Evolutionary conservation across 2,888 invertebrate species (phyloP).

Genomic region (Orchestes rusci): DNA sequence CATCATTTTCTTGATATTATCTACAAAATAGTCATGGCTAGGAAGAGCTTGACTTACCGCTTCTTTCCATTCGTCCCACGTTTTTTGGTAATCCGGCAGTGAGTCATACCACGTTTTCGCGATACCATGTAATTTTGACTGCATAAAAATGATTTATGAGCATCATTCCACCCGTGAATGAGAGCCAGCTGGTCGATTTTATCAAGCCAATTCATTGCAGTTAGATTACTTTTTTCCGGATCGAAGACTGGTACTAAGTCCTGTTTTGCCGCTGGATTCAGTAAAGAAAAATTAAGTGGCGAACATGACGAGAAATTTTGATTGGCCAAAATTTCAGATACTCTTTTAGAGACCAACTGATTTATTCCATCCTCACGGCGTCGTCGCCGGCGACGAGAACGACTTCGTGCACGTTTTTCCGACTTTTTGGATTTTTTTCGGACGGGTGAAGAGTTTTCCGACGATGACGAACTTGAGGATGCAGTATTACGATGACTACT

Average conservation of each 20-base stretch:
- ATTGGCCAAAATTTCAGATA: no score
- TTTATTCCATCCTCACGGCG: no score
- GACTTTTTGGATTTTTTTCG: no score
- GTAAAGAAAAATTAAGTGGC: no score
- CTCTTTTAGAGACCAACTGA: no score
- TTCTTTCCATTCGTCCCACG: conserved; percentile 32
- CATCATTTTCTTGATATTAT: conserved; percentile 31
- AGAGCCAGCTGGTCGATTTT: background rate
- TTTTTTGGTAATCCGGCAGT: conserved; percentile 21
- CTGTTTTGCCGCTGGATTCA: no score
- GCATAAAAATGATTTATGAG: conserved; percentile 3
- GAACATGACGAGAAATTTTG: no score
- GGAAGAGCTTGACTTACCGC: conserved; percentile 23
- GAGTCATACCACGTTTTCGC: conserved; percentile 17
- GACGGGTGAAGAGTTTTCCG: no score
- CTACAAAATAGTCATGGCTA: conserved; percentile 29
- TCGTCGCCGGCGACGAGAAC: no score
- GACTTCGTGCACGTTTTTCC: no score
- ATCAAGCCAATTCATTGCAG: background rate
- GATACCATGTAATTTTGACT: conserved; percentile 7
- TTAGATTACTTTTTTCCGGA: background rate
- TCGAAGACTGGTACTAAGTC: background rate
- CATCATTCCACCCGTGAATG: conserved; percentile 4
- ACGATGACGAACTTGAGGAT: no score
- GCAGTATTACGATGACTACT: no score